Evolutionary conservation across 2,113 vertebrate genomes (phyloP).

Genomic region (Chlorocebus sabaeus): DNA sequence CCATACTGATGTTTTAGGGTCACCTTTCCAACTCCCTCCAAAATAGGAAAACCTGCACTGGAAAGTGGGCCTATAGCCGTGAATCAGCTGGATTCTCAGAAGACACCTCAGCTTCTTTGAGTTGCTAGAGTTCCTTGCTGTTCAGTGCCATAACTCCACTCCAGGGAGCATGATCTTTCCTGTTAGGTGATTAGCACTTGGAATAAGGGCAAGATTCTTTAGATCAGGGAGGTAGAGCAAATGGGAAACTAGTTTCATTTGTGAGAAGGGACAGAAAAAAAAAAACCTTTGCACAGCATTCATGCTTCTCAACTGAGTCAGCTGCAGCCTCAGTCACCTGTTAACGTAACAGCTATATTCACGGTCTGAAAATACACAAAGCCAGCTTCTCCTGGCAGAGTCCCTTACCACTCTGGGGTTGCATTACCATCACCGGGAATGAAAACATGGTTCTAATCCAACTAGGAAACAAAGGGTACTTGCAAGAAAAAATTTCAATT

Average conservation of each 20-base stretch:
- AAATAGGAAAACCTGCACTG: conserved; percentile 6
- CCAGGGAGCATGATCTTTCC: not conserved
- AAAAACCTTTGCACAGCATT: not conserved
- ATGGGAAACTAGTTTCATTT: not conserved
- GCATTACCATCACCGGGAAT: not conserved
- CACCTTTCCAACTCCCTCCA: conserved; percentile 28
- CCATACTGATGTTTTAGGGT: conserved; percentile 49
- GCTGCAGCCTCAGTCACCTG: not conserved
- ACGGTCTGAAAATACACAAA: not conserved
- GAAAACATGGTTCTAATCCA: not conserved
- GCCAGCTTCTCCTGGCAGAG: not conserved
- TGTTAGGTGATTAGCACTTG: not conserved
- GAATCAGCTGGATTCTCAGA: conserved; percentile 55
- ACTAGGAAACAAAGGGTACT: not conserved
- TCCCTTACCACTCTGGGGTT: not conserved
- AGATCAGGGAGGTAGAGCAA: not conserved
- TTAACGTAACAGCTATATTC: not conserved
- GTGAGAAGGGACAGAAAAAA: not conserved
- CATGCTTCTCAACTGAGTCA: not conserved
- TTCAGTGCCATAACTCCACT: not conserved
- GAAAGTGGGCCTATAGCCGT: conserved; percentile 42
- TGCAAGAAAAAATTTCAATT: not conserved
- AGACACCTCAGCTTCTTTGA: not conserved
- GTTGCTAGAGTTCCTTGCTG: conserved; percentile 5
- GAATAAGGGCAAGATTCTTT: not conserved